Conservation (phyloP, 1,140 invertebrate species). For the Megalopta genalis region DNA sequence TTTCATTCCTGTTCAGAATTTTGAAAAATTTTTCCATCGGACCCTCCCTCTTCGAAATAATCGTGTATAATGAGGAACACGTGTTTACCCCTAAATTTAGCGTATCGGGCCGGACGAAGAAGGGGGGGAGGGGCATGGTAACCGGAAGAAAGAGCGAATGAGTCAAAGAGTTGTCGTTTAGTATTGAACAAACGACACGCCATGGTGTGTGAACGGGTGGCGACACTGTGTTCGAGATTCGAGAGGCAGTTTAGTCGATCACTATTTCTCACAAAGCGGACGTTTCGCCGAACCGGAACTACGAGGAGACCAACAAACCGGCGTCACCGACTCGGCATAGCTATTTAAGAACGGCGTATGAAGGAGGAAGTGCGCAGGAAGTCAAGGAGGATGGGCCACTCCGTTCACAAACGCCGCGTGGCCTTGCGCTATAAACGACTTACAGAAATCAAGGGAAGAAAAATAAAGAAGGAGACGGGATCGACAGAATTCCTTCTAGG, state of each 20-base stretch:
- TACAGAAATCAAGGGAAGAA: conserved; percentile 16
- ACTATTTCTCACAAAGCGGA: conserved; percentile 25
- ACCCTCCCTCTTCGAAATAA: conserved; percentile 41
- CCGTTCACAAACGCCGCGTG: conserved; percentile 45
- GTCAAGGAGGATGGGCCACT: conserved; percentile 48
- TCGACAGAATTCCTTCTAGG: too few relatives aligned
- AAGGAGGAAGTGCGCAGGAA: conserved; percentile 58
- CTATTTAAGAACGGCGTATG: conserved; percentile 55
- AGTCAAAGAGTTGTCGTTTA: conserved; percentile 43
- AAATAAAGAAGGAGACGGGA: neutral
- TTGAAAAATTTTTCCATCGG: conserved; percentile 4
- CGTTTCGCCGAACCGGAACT: conserved; percentile 51
- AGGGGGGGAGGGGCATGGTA: neutral
- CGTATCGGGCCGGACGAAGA: neutral
- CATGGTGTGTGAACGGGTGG: neutral
- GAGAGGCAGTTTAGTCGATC: conserved; percentile 1
- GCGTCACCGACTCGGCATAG: conserved; percentile 44
- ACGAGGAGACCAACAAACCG: conserved; percentile 29
- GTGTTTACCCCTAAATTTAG: conserved; percentile 59
- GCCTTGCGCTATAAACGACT: conserved; percentile 65
- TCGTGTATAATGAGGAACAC: conserved; percentile 56
- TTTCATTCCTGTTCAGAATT: conserved; percentile 1
- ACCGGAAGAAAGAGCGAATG: conserved; percentile 34
- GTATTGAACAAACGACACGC: conserved; percentile 18
- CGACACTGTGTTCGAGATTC: too few relatives aligned